Percentiles rank a stretch among this genome's conserved stretches.
Conservation (phyloP, 2,113 vertebrate genomes). For the Rostratula benghalensis region DNA sequence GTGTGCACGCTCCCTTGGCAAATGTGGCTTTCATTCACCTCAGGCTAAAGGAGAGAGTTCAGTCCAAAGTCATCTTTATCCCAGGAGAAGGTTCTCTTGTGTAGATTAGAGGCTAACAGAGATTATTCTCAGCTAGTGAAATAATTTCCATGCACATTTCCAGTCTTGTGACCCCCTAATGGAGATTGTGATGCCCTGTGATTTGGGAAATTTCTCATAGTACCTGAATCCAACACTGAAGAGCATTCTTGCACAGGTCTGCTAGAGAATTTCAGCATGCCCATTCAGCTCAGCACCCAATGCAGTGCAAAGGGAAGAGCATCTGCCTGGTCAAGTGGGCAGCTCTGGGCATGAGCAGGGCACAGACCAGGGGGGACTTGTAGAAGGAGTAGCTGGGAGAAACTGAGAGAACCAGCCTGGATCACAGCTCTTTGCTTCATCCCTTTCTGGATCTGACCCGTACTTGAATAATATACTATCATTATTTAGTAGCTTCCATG, state of each 20-base stretch:
- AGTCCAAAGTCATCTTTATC: neutral
- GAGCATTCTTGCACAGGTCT: neutral
- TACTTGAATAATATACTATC: neutral
- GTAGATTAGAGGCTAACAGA: neutral
- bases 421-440: neutral
- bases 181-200: neutral
- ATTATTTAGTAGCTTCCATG: neutral
- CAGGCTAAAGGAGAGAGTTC: neutral
- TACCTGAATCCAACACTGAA: neutral
- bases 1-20: fast-evolving
- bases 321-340: fast-evolving
- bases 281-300: neutral
- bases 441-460: neutral
- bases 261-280: fast-evolving
- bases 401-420: neutral
- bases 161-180: neutral
- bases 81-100: neutral
- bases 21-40: neutral
- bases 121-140: neutral
- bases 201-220: neutral
- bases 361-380: neutral
- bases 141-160: neutral
- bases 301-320: neutral
- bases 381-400: neutral
- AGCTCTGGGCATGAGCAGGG: neutral